Conservation (phyloP, 2,888 invertebrate species). For the Clivina fossor region DNA sequence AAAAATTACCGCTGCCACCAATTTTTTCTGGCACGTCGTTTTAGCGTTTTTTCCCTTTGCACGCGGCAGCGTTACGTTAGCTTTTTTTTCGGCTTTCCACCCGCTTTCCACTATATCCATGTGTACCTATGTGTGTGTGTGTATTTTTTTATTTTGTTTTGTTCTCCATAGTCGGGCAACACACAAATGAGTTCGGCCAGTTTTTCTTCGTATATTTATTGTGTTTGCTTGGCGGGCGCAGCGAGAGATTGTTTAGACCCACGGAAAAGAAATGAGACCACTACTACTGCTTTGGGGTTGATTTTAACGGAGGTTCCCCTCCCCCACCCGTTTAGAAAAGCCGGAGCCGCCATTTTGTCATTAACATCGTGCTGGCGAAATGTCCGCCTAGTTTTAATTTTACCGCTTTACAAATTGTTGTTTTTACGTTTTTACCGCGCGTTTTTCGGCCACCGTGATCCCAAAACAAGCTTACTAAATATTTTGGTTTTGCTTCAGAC, state of each 20-base stretch:
- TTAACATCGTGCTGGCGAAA: constrained; percentile 18
- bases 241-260: neutral
- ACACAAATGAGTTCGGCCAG: constrained; percentile 1
- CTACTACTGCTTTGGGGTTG: too few relatives aligned
- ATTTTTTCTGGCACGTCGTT: constrained; percentile 14
- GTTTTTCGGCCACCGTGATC: neutral
- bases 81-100: too few relatives aligned
- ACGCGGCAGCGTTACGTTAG: too few relatives aligned
- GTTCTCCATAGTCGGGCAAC: too few relatives aligned
- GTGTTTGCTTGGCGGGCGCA: neutral
- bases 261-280: too few relatives aligned
- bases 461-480: too few relatives aligned
- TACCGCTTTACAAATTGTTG: constrained; percentile 32
- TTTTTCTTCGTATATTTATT: constrained; percentile 17
- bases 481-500: too few relatives aligned
- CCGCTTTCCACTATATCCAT: too few relatives aligned
- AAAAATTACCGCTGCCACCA: constrained; percentile 27
- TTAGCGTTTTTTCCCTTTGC: too few relatives aligned
- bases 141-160: constrained; percentile 2
- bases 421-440: constrained; percentile 12
- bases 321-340: too few relatives aligned
- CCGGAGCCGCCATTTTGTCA: constrained; percentile 30
- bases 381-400: constrained; percentile 30
- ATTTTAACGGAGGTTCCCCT: too few relatives aligned
- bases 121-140: neutral